These are phyloP conservation scores for Pangasianodon gigas DNA, from an alignment of 2,113 vertebrate genomes.

Conservation along the genomic window DNA sequence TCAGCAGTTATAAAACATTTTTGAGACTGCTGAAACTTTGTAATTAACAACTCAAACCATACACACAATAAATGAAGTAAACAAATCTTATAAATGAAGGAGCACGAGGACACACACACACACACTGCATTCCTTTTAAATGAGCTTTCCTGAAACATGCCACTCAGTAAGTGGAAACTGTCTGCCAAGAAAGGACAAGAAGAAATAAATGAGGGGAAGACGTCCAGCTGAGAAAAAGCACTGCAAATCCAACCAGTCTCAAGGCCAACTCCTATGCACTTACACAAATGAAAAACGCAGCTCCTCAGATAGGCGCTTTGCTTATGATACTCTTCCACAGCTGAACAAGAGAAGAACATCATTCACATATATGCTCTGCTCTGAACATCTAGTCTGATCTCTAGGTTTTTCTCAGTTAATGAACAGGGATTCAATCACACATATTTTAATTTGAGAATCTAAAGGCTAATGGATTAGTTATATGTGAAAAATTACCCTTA, in stretches of 20 bases:
- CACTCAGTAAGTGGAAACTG: slow-evolving; percentile 27
- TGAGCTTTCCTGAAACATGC: slow-evolving; percentile 20
- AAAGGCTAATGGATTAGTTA: not conserved
- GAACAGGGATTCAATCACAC: not conserved
- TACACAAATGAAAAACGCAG: slow-evolving; percentile 76
- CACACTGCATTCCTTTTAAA: slow-evolving; percentile 35
- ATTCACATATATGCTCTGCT: slow-evolving; percentile 49
- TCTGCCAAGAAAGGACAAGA: slow-evolving; percentile 9
- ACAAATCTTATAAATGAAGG: not conserved
- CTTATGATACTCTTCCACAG: slow-evolving; percentile 74
- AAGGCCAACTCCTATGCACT: slow-evolving; percentile 66
- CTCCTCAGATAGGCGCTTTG: slow-evolving; percentile 73
- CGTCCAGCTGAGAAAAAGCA: slow-evolving; percentile 47
- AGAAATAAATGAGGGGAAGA: slow-evolving; percentile 26
- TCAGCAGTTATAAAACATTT: slow-evolving; percentile 3
- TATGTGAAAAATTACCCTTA: not conserved
- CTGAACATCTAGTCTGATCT: not conserved
- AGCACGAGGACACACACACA: slow-evolving; percentile 12
- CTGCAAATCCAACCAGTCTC: slow-evolving; percentile 58
- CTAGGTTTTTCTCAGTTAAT: not conserved
- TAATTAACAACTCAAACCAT: slow-evolving; percentile 8
- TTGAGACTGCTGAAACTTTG: not conserved
- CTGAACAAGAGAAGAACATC: slow-evolving; percentile 68
- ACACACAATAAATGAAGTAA: slow-evolving; percentile 1
- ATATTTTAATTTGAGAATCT: not conserved